phyloP scores from a whole-genome alignment of 2,113 vertebrate genomes.

The Lasiurus borealis region DNA sequence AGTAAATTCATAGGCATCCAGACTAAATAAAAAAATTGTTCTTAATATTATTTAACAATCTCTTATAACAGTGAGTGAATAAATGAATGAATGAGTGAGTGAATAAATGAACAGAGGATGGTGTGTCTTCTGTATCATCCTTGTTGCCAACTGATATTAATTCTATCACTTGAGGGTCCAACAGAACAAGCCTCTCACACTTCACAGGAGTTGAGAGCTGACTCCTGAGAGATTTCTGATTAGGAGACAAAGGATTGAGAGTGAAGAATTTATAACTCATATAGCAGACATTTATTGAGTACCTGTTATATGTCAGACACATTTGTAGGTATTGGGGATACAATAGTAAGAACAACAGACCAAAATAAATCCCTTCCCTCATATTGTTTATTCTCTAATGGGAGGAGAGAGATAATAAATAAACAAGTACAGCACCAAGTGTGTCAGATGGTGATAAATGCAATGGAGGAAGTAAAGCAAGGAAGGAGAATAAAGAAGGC shows the following conservation, averaged over 20 bases:
- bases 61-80: slow-evolving; percentile 37
- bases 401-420: background rate
- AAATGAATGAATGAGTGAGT: slow-evolving; percentile 28
- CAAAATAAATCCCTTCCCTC: background rate
- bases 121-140: slow-evolving; percentile 21
- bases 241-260: slow-evolving; percentile 8
- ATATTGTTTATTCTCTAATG: background rate
- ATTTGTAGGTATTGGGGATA: background rate
- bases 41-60: slow-evolving; percentile 52
- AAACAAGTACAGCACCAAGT: background rate
- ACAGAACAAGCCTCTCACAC: background rate
- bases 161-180: slow-evolving; percentile 10
- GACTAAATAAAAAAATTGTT: background rate
- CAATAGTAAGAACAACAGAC: background rate
- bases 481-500: background rate
- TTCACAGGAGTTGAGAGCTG: background rate
- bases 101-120: background rate
- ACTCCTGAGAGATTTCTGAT: slow-evolving; percentile 32
- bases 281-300: slow-evolving; percentile 1
- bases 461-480: background rate
- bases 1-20: background rate
- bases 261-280: slow-evolving; percentile 10
- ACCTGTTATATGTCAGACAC: background rate
- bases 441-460: background rate
- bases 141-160: background rate